Evolutionary conservation across 1,140 invertebrate genomes (phyloP), one percentile per base, ranked within the genome.

Genomic region (Vanessa tameamea): DNA sequence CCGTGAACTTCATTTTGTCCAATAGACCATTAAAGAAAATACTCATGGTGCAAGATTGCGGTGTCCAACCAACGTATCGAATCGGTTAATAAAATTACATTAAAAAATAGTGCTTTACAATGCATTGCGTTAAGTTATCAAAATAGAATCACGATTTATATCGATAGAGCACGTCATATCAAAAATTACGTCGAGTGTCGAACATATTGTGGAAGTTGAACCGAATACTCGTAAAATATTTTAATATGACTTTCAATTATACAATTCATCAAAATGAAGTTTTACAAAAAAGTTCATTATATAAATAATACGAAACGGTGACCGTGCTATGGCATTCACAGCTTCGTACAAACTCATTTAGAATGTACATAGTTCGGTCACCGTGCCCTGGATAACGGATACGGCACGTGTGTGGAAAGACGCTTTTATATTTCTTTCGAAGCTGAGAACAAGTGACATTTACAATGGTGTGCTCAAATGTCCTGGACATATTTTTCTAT

Each of bases 391-490:
- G 7, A 50, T 66, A 2, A 13, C 31, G 47, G 43, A 57, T 37
- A 13, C 31, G 47, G 43, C 68, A 31, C 55, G 57, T 66, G 53
- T 72, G 70, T 51, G 51, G 51, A 65, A 66, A 72, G 43, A 66
- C 70, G 66, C 64, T n/a, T 47, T 47, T 16, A 47, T 66, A 67
- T 26, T 68, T 37, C n/a, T 66, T 59, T 57, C 47, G 13, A 66
- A 66, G 64, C 70, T 66, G 31, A 61, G 20, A 20, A 37, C 43
- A 64, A 48, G 61, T 64, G 48, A 64, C 20, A 47, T 69, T 14
- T 59, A 69, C 53, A 50, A 69, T 69, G 57, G 14, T 43, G 47
- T 63, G 47, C 68, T 50, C 6, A 61, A 64, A 48, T 59, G 47
- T 47, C 37, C 43, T 69, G 12, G 47, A 63, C 47, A 64, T 64